A percentile compares a stretch with the other conserved stretches of the same genome.
Conservation (phyloP, 1,140 invertebrate species). For the Bicyclus anynana region DNA sequence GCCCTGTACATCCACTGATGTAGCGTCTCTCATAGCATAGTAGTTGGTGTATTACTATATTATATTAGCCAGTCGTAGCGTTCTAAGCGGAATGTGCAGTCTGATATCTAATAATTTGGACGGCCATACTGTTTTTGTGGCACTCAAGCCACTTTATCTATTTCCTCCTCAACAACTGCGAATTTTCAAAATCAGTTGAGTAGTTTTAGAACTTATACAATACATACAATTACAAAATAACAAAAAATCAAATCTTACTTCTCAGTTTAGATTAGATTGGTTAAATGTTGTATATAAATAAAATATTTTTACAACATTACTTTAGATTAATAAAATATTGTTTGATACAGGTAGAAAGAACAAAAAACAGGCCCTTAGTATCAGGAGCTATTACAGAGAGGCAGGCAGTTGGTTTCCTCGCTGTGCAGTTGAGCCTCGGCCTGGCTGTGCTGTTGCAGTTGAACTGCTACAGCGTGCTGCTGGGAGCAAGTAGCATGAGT, state of each 20-base stretch:
- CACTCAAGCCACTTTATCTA: no score
- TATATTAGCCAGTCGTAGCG: no score
- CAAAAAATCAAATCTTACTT: not conserved
- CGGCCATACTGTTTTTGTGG: no score
- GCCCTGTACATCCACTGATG: no score
- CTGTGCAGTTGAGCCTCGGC: conserved; percentile 87
- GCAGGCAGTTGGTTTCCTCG: conserved; percentile 90
- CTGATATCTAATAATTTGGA: no score
- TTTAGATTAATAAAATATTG: no score
- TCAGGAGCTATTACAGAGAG: conserved; percentile 84
- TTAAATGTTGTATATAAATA: not conserved
- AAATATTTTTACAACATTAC: no score
- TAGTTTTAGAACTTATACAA: not conserved
- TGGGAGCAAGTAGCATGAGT: conserved; percentile 90
- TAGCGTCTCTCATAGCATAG: no score
- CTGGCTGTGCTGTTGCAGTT: conserved; percentile 92
- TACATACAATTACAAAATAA: not conserved
- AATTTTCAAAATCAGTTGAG: no score
- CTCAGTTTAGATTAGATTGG: not conserved
- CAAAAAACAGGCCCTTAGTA: conserved; percentile 90
- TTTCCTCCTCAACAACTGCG: no score
- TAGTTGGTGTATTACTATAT: no score
- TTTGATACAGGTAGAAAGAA: conserved; percentile 85
- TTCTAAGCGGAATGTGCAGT: no score
- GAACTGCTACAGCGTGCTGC: conserved; percentile 92